Base-by-base conservation (phyloP, 2,888 invertebrate species). In the Drosophila gaucha region DNA sequence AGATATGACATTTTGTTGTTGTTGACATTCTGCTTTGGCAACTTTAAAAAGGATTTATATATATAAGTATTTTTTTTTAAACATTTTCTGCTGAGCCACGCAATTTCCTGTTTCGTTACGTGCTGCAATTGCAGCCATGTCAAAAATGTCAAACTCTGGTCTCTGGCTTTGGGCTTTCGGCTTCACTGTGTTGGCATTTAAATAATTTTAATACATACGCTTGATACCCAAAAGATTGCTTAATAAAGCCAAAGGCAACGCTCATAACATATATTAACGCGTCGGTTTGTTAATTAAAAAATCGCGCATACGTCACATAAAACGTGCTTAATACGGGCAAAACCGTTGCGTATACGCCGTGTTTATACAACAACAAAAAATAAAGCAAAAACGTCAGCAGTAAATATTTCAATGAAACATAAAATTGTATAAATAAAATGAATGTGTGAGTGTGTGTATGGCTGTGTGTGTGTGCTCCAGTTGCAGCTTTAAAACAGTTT, bases 61-160 rank as follows among this genome's bases (percentile, higher is more conserved):
- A 8, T 36, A 10, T 44, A 35, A 31, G 12, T n/a, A n/a, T 18
- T 33, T 35, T 56, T 20, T 43, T 52, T 59, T 33, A 14, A 43
- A 24, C 43, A 57, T 41, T 65, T 46, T 35, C 50, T 36, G 58
- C 44, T 75, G 56, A 83, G 70, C 75, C 57, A 80, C 60, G 71
- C 84, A 88, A 85, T 85, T 88, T 74, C 69, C 75, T 51, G 22
- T 62, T 31, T 33, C 18, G 39, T 44, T 77, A 84, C 83, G 83
- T 87, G 83, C 68, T 82, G 83, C 88, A 84, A 88, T 84, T 83
- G 86, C 74, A 66, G 39, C 59, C 44, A 69, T 46, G 79, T 86
- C 87, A 64, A 64, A 76, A 69, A 59, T 75, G 84, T 70, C 65
- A 80, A 77, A 69, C 67, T 54, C 33, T 33, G 44, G 33, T 18